A percentile compares a stretch with the other conserved stretches of the same genome.
Evolutionary conservation across 53 echinoderm and acorn worm species (phyloP).

Genomic region (Arbacia lixula): DNA sequence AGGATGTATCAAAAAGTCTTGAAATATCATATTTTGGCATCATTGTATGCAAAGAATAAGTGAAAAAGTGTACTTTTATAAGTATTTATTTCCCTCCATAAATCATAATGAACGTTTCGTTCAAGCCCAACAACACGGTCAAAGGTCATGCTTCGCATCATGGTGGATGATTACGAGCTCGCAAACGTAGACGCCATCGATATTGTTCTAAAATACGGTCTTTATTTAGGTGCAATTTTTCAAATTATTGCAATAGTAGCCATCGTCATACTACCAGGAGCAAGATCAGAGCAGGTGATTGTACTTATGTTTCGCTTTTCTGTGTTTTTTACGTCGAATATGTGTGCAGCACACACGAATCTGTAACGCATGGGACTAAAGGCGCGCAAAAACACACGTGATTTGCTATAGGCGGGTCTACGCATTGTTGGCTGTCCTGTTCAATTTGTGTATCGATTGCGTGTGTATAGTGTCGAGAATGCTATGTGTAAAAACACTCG

Average conservation of each 20-base stretch:
- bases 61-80: neutral
- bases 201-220: slow-evolving; percentile 49
- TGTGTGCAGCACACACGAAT: slow-evolving; percentile 46
- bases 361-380: slow-evolving; percentile 59
- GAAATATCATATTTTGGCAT: neutral
- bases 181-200: slow-evolving; percentile 40
- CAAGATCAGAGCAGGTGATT: slow-evolving; percentile 29
- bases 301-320: neutral
- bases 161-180: slow-evolving; percentile 44
- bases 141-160: slow-evolving; percentile 59
- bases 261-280: slow-evolving; percentile 29
- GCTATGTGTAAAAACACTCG: too few species aligned
- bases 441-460: too few species aligned
- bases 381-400: slow-evolving; percentile 62
- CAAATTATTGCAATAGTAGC: slow-evolving; percentile 53
- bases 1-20: too few species aligned
- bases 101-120: neutral
- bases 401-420: slow-evolving; percentile 64
- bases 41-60: neutral
- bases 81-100: neutral
- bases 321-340: slow-evolving; percentile 18
- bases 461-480: too few species aligned
- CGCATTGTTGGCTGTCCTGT: slow-evolving; percentile 51
- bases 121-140: slow-evolving; percentile 44
- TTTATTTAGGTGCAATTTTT: slow-evolving; percentile 49